These are phyloP conservation scores for Eurystomus glaucurus DNA, from an alignment of 2,797 vertebrate genomes.

Conservation along the genomic window DNA sequence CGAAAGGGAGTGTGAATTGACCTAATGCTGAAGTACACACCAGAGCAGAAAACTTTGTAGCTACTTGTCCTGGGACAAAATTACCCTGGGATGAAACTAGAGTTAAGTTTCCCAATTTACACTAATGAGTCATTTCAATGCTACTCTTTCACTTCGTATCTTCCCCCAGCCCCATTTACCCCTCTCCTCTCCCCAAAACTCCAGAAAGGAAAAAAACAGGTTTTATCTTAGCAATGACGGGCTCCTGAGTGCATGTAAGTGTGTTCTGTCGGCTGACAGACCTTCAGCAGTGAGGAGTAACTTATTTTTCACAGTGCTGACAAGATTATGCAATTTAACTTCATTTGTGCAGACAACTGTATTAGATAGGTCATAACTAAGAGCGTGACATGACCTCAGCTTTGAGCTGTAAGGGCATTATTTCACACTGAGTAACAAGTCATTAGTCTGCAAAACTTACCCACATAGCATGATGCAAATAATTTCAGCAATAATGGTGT, in stretches of 20 bases:
- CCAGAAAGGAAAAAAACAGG: neutral
- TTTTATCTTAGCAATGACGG: neutral
- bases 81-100: neutral
- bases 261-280: neutral
- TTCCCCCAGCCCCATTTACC: neutral
- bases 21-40: neutral
- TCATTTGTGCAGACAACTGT: constrained; percentile 2
- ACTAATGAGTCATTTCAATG: neutral
- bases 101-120: constrained; percentile 20
- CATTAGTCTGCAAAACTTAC: constrained; percentile 20
- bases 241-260: neutral
- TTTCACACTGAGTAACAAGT: constrained; percentile 46
- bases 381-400: neutral
- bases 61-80: neutral
- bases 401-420: constrained; percentile 25
- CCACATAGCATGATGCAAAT: neutral
- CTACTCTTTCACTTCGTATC: neutral
- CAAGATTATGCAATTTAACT: constrained; percentile 18
- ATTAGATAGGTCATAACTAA: constrained; percentile 7
- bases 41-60: neutral
- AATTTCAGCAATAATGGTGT: neutral
- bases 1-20: neutral
- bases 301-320: neutral
- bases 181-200: neutral
- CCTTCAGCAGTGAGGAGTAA: neutral